Evolutionary conservation across 2,113 vertebrate genomes (phyloP).

Genomic region (Prunella fulvescens): DNA sequence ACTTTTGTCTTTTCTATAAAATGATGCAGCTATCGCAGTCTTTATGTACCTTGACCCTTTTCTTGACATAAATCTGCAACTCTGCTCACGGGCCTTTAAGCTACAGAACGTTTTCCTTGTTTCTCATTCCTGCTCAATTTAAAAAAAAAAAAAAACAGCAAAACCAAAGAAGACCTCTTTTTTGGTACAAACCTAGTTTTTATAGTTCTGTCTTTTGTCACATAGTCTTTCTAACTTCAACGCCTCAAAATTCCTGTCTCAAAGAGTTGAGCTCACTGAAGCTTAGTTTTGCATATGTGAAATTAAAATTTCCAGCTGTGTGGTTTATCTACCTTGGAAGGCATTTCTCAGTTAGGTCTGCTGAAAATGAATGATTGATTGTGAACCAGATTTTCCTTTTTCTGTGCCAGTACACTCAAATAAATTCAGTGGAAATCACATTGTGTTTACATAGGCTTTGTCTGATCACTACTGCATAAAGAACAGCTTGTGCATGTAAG

Average conservation of each 20-base stretch:
- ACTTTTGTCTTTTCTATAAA: background rate
- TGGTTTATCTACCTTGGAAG: background rate
- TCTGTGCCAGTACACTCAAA: background rate
- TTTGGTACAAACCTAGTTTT: background rate
- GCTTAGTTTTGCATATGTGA: background rate
- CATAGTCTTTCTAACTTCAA: background rate
- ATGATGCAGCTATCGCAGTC: background rate
- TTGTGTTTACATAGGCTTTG: background rate
- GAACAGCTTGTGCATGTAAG: background rate
- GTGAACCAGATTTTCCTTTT: slow-evolving; percentile 16
- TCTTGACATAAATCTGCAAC: background rate
- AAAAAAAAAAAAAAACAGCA: background rate
- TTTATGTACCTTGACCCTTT: background rate
- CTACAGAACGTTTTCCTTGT: background rate
- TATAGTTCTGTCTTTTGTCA: background rate
- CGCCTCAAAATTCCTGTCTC: background rate
- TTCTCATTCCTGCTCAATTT: background rate
- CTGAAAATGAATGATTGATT: slow-evolving; percentile 7
- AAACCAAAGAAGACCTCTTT: background rate
- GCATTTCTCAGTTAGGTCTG: background rate
- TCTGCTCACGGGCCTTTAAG: background rate
- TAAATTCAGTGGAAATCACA: background rate
- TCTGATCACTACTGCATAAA: background rate
- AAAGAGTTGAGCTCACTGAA: background rate
- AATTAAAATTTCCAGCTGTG: background rate